These are phyloP conservation scores for Symphodus melops DNA, from an alignment of 2,113 vertebrate genomes.

Conservation along the genomic window DNA sequence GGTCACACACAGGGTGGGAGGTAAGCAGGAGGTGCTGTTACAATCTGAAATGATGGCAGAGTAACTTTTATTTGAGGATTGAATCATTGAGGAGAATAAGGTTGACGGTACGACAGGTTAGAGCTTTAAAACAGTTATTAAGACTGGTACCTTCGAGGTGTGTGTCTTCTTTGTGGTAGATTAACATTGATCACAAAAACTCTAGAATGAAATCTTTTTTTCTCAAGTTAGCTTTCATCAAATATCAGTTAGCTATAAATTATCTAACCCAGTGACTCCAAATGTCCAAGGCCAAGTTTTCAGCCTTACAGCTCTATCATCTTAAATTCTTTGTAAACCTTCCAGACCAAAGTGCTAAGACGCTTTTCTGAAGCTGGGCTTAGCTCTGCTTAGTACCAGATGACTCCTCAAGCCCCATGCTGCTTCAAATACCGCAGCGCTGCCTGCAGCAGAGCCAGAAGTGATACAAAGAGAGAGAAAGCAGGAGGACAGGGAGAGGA, in stretches of 20 bases:
- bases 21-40: too few relatives aligned
- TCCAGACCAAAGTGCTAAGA: conserved; percentile 56
- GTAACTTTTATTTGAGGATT: neutral
- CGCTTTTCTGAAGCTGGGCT: conserved; percentile 56
- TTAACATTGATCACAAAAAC: too few relatives aligned
- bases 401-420: conserved; percentile 67
- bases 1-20: too few relatives aligned
- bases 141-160: too few relatives aligned
- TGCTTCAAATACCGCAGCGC: conserved; percentile 51
- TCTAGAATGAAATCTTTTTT: conserved; percentile 1
- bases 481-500: conserved; percentile 16
- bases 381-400: conserved; percentile 64
- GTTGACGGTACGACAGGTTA: too few relatives aligned
- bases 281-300: conserved; percentile 45
- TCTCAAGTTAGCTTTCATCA: conserved; percentile 34
- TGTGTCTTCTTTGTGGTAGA: too few relatives aligned
- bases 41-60: too few relatives aligned
- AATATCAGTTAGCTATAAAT: conserved; percentile 12
- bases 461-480: conserved; percentile 34
- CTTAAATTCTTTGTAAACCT: conserved; percentile 56
- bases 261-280: conserved; percentile 13
- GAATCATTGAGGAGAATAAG: neutral
- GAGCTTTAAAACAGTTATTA: too few relatives aligned
- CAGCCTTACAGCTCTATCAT: conserved; percentile 50
- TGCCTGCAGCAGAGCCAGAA: conserved; percentile 58